Percentiles rank a stretch among this genome's conserved stretches.
Conservation (phyloP, 2,888 invertebrate species). For the Brachynemurus nebulosus region DNA sequence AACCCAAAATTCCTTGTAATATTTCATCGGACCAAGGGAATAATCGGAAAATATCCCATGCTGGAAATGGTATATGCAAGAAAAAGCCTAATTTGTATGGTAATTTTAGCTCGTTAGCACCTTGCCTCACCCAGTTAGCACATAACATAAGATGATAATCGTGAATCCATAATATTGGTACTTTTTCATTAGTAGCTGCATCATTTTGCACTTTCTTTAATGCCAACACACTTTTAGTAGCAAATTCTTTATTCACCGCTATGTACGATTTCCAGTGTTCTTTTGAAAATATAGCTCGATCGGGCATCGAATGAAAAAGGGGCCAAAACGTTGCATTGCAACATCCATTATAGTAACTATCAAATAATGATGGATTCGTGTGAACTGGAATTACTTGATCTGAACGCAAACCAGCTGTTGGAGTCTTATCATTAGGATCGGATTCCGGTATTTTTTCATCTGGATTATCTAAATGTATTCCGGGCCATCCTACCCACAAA, state of each 20-base stretch:
- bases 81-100: constrained; percentile 80
- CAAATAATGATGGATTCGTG: constrained; percentile 60
- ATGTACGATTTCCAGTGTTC: constrained; percentile 76
- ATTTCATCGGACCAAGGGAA: constrained; percentile 92
- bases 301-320: constrained; percentile 84
- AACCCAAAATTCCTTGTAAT: constrained; percentile 79
- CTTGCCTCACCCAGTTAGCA: constrained; percentile 79
- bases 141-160: constrained; percentile 90
- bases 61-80: constrained; percentile 88
- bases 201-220: constrained; percentile 34
- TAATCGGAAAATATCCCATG: constrained; percentile 84
- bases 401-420: constrained; percentile 73
- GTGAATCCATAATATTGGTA: constrained; percentile 84
- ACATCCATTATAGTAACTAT: constrained; percentile 84
- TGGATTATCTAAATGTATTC: constrained; percentile 64
- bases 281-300: constrained; percentile 66
- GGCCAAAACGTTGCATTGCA: constrained; percentile 91
- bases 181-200: constrained; percentile 24
- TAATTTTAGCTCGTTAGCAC: constrained; percentile 62
- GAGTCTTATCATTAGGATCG: constrained; percentile 70
- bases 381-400: constrained; percentile 56
- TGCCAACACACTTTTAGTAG: constrained; percentile 61
- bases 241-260: constrained; percentile 69
- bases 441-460: constrained; percentile 74
- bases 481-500: constrained; percentile 87